Evolutionary conservation across 2,797 vertebrate species (phyloP), one percentile per base, ranked within the genome.

Genomic region (Atherinosoma microstoma): DNA sequence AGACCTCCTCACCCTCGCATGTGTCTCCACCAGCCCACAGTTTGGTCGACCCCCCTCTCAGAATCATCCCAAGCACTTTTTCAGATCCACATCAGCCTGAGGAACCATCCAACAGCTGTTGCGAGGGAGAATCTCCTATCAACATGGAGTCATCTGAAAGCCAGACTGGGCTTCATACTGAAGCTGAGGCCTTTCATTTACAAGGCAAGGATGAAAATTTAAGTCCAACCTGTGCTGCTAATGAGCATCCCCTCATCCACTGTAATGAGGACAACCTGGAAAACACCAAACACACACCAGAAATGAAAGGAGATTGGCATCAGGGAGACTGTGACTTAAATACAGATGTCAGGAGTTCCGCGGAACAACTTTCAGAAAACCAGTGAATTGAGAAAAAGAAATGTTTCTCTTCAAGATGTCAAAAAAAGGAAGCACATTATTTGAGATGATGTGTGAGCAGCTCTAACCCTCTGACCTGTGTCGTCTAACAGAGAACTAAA

Each of bases 181-280:
- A 53, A 10, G n/a, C 8, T 0, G 62, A 76, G 20, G 34, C 68
- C 32, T 24, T 4, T 12, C 29, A 3, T 40, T 61, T 64, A 5
- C 72, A 68, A 8, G 12, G 22, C 35, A 10, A 42, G 24, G 56
- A 62, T 4, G 58, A 49, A 7, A 76, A 42, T 56, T 38, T 24
- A 53, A 24, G 49, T 53, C 22, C 60, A 10, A 1, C 58, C 30
- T 13, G 1, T 29, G 42, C 49, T 6, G 1, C 62, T 3, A 61
- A 66, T 11, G 60, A 51, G 56, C n/a, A 20, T 16, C 15, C 67
- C 20, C 9, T 15, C 0, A 15, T n/a, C 34, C 58, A 51, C 38
- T 16, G 3, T 40, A 15, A 40, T 15, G 29, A 51, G 34, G 69
- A 40, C 2, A 32, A 59, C 0, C 42, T 38, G 13, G 35, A 18